A percentile compares a stretch with the other conserved stretches of the same genome.
Evolutionary conservation across 2,113 vertebrate genomes (phyloP).

Genomic region (Leptobrachium leishanense): DNA sequence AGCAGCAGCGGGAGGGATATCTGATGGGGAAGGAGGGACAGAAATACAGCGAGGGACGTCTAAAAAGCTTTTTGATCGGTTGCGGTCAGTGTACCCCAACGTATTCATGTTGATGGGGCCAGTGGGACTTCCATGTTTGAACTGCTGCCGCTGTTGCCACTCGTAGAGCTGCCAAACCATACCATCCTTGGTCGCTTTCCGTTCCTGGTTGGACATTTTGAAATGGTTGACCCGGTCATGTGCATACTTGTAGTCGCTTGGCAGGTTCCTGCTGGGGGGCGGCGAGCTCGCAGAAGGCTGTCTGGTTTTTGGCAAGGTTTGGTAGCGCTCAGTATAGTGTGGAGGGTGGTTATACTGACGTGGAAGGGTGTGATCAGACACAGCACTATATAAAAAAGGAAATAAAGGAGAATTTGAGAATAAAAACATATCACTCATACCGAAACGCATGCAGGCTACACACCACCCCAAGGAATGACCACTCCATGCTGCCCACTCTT

Average conservation of each 20-base stretch:
- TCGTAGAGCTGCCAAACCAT: constrained; percentile 97
- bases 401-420: background rate
- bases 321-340: constrained; percentile 78
- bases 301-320: constrained; percentile 88
- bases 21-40: constrained; percentile 90
- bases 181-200: constrained; percentile 87
- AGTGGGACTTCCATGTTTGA: constrained; percentile 92
- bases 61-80: constrained; percentile 81
- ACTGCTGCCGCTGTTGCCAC: constrained; percentile 97
- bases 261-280: constrained; percentile 76
- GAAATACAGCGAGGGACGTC: constrained; percentile 94
- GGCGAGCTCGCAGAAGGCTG: constrained; percentile 79
- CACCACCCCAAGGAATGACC: no score
- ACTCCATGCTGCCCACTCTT: no score
- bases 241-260: constrained; percentile 96
- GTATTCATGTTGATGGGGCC: constrained; percentile 77
- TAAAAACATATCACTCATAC: no score
- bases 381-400: constrained; percentile 61
- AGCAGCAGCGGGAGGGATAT: constrained; percentile 81
- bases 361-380: constrained; percentile 78
- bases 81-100: constrained; percentile 79
- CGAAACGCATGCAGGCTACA: no score
- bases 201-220: constrained; percentile 94
- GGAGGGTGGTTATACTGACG: constrained; percentile 77
- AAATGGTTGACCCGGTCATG: constrained; percentile 94